Base-by-base conservation (phyloP, 2,113 vertebrate species). In the Leucopternis melanops region DNA sequence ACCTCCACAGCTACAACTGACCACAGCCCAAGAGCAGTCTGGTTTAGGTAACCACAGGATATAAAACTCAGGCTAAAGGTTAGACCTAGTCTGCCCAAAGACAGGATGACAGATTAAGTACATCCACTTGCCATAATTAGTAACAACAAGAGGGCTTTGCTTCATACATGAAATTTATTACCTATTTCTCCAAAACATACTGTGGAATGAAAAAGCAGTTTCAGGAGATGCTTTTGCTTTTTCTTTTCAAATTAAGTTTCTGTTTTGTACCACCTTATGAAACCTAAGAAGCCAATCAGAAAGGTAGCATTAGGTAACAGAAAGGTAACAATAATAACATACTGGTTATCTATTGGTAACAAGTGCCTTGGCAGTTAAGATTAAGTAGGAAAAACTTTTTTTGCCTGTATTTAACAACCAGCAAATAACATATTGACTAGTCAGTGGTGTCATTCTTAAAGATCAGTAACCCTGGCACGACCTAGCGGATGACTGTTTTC, bases 41-140 rank as follows among this genome's bases (percentile, higher is more conserved):
- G 57, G 69, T 92, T 95, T 91, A 89, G 86, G 52, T 91, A 92
- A 95, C 94, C 94, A 91, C 94, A 87, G 5, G 1, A 74, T 52
- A 52, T 91, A 94, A 96, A 95, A 92, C 57, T 63, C 61, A 44
- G 70, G 77, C 36, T 71, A 95, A 96, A 95, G 91, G 73, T 92
- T 89, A 91, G 59, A 79, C 49, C 50, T 74, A 52, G 77, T 89
- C 93, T 92, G 44, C 34, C 55, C 83, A 95, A 84, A 89, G 86
- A 81, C 84, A 94, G 69, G n/a, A 92, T 96, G 81, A 91, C 42
- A 92, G 81, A 94, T 94, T 74, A 95, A 95, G 77, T 92, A 85
- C 59, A 79, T 81, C 69, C 38, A 63, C 57, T 89, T 67, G 44
- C 61, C 40, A 40, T 86, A n/a, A n/a, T n/a, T n/a, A n/a, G n/a